These are phyloP conservation scores for Ectemnius continuus DNA, from an alignment of 2,888 invertebrate species.

Conservation along the genomic window DNA sequence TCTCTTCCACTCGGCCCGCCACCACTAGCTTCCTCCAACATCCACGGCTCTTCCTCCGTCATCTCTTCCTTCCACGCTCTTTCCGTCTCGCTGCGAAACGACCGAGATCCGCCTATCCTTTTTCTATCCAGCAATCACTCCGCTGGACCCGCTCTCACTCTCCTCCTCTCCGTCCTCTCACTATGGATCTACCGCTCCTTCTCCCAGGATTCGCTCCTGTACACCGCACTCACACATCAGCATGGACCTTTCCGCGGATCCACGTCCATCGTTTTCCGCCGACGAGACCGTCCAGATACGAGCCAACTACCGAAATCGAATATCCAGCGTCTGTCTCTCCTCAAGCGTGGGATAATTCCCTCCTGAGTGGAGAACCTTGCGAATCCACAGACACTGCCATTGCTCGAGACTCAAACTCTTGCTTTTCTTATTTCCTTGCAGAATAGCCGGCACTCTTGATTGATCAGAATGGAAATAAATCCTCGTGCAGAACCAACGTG, in stretches of 20 bases:
- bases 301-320: slow-evolving; percentile 61
- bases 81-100: slow-evolving; percentile 40
- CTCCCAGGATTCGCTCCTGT: slow-evolving; percentile 39
- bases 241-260: slow-evolving; percentile 57
- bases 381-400: background rate
- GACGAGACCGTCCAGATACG: slow-evolving; percentile 41
- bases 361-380: slow-evolving; percentile 7
- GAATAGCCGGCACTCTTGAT: too few species aligned
- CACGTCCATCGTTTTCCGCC: slow-evolving; percentile 58
- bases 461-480: too few species aligned
- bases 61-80: slow-evolving; percentile 45
- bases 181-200: background rate
- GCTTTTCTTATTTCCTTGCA: background rate
- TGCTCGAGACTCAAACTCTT: background rate
- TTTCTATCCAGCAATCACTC: slow-evolving; percentile 39
- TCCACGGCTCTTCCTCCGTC: slow-evolving; percentile 35
- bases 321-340: slow-evolving; percentile 36
- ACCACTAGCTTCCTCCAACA: slow-evolving; percentile 18
- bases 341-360: slow-evolving; percentile 50
- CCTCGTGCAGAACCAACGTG: too few species aligned
- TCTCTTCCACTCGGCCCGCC: slow-evolving; percentile 26
- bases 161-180: slow-evolving; percentile 44
- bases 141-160: slow-evolving; percentile 32
- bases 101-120: slow-evolving; percentile 45
- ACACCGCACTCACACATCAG: slow-evolving; percentile 41